Conservation (phyloP, 2,888 invertebrate genomes). For the Cinara cedri region DNA sequence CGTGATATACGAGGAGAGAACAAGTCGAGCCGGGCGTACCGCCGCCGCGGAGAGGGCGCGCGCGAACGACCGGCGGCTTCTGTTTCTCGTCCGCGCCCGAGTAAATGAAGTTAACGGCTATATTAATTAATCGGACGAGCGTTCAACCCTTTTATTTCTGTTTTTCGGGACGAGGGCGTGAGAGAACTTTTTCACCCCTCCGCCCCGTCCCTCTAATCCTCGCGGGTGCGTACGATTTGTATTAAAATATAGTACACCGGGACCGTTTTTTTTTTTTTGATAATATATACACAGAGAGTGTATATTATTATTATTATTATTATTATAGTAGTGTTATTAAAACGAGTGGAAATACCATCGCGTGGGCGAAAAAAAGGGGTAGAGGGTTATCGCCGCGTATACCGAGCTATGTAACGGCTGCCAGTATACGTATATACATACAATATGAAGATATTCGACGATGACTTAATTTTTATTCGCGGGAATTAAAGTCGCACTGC, state of each 20-base stretch:
- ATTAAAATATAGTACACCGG: constrained; percentile 13
- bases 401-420: background rate
- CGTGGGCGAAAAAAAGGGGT: background rate
- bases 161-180: constrained; percentile 42
- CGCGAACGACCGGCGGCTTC: constrained; percentile 10
- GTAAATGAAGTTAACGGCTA: constrained; percentile 55
- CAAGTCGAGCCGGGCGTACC: too few relatives aligned
- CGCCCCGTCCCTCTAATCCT: background rate
- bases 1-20: constrained; percentile 1
- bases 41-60: background rate
- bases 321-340: constrained; percentile 25
- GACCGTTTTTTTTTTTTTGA: background rate
- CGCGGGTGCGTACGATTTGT: constrained; percentile 15
- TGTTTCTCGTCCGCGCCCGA: constrained; percentile 49
- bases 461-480: constrained; percentile 57
- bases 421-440: background rate
- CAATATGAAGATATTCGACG: constrained; percentile 43
- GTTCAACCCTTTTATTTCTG: constrained; percentile 52
- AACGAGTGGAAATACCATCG: constrained; percentile 47
- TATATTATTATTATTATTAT: too few relatives aligned
- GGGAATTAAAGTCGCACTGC: constrained; percentile 48
- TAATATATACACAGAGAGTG: too few relatives aligned
- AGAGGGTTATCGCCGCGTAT: background rate
- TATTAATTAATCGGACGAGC: constrained; percentile 55
- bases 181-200: constrained; percentile 1